A percentile compares a stretch with the other conserved stretches of the same genome.
phyloP scores from a whole-genome alignment of 2,888 invertebrate species.

The Poecilus cupreus region DNA sequence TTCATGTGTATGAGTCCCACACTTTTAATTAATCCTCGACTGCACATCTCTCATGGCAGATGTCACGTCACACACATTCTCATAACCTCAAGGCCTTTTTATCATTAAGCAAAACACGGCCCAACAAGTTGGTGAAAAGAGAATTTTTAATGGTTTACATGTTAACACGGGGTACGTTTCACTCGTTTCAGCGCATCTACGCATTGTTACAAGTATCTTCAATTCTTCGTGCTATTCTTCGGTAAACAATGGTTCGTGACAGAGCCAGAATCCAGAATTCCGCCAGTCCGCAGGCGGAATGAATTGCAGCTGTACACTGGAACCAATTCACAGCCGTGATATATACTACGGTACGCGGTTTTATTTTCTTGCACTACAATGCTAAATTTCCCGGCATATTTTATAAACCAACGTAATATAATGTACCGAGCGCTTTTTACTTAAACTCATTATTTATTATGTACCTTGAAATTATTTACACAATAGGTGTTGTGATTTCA shows the following conservation, averaged over 20 bases:
- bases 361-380: conserved; percentile 43
- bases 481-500: conserved; percentile 29
- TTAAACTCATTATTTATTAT: conserved; percentile 28
- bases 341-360: conserved; percentile 1
- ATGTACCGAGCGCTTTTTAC: neutral
- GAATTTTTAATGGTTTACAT: conserved; percentile 29
- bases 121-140: neutral
- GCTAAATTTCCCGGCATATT: conserved; percentile 37
- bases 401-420: conserved; percentile 34
- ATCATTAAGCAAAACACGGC: neutral
- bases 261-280: neutral
- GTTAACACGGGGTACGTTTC: conserved; percentile 14
- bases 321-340: conserved; percentile 28
- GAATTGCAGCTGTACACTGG: conserved; percentile 26
- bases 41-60: conserved; percentile 14
- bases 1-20: conserved; percentile 2
- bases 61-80: neutral
- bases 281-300: neutral
- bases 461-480: conserved; percentile 32
- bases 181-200: conserved; percentile 19
- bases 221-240: conserved; percentile 46
- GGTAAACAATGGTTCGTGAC: conserved; percentile 37
- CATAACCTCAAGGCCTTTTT: conserved; percentile 21
- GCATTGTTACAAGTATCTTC: conserved; percentile 36
- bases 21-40: conserved; percentile 12